Base-by-base conservation (phyloP, 2,888 invertebrate species). In the Ennomos fuscantarius region DNA sequence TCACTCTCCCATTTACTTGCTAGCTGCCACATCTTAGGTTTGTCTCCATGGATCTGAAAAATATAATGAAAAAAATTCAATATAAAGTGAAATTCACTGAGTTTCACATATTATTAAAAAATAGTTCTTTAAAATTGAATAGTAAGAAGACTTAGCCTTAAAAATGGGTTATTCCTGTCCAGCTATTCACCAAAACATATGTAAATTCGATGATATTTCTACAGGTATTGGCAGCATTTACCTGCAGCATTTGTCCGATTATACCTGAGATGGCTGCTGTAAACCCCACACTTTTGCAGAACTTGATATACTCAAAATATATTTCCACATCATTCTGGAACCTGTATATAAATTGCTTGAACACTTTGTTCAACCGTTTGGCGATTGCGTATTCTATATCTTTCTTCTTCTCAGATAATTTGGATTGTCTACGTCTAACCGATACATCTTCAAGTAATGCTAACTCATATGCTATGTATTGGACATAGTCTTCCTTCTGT, bases 1-100 rank as follows among this genome's bases (percentile, higher is more conserved):
- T 95, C 94, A 50, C 94, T 93, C 81, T 97, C 96, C 95, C 95
- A 97, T 68, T 94, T 94, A 9, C 96, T 96, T 0, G 97, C 97
- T 66, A 95, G 86, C 55, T 95, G 93, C 97, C 97, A 98, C 61
- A 95, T 90, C 67, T 95, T 93, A 9, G 95, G 94, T 69, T 95
- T 95, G 48, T 96, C 94, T 10, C 95, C 94, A 78, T 97, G 96
- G 8, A 95, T 92, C 94, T 95, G 78, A 5, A 93, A 56, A 33
- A 11, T 37, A 39, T 32, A 40, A 13, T 13, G 24, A 24, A 24
- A 24, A 24, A 3, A 24, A 24, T 24, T 24, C 24, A 24, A 6
- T 24, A 24, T 0, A 24, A 24, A 24, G 3, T 24, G 3, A 24
- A 24, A 24, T 24, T 24, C 24, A 24, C 24, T 6, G n/a, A 6